phyloP scores from a whole-genome alignment of 2,888 invertebrate genomes.

The Plagodis dolabraria region DNA sequence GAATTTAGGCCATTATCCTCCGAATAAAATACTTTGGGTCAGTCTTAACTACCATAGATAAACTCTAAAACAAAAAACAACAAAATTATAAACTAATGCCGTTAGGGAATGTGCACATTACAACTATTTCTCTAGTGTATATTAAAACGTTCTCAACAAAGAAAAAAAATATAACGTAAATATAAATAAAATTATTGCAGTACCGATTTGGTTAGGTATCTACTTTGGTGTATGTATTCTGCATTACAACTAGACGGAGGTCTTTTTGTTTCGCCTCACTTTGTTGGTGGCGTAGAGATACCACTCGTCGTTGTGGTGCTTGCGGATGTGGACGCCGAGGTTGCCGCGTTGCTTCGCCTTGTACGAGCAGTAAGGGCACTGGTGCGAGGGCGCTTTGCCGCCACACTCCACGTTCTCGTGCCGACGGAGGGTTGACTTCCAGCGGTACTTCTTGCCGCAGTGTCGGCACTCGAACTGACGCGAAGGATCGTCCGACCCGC shows the following conservation, averaged over 20 bases:
- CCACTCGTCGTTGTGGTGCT: conserved; percentile 88
- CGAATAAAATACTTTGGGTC: conserved; percentile 76
- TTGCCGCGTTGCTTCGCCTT: conserved; percentile 93
- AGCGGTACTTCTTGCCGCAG: conserved; percentile 93
- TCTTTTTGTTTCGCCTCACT: conserved; percentile 78
- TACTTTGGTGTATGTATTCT: conserved; percentile 71
- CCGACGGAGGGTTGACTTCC: conserved; percentile 93
- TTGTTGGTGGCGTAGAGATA: conserved; percentile 79
- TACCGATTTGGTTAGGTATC: conserved; percentile 82
- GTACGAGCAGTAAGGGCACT: conserved; percentile 92
- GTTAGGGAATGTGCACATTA: conserved; percentile 82
- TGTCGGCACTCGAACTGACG: conserved; percentile 91
- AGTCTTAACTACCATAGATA: conserved; percentile 80
- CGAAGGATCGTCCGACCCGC: conserved; percentile 78
- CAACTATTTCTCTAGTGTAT: conserved; percentile 73
- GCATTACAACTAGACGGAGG: conserved; percentile 48
- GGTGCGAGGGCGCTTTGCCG: conserved; percentile 92
- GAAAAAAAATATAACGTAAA: conserved; percentile 54
- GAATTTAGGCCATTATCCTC: conserved; percentile 61
- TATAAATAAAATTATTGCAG: conserved; percentile 81
- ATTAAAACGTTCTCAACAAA: conserved; percentile 76
- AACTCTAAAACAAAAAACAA: conserved; percentile 81
- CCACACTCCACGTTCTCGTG: conserved; percentile 94
- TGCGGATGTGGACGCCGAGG: conserved; percentile 91
- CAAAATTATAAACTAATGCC: conserved; percentile 74